A percentile compares a stretch with the other conserved stretches of the same genome.
Evolutionary conservation across 2,888 invertebrate species (phyloP).

Genomic region (Helicoverpa assulta): DNA sequence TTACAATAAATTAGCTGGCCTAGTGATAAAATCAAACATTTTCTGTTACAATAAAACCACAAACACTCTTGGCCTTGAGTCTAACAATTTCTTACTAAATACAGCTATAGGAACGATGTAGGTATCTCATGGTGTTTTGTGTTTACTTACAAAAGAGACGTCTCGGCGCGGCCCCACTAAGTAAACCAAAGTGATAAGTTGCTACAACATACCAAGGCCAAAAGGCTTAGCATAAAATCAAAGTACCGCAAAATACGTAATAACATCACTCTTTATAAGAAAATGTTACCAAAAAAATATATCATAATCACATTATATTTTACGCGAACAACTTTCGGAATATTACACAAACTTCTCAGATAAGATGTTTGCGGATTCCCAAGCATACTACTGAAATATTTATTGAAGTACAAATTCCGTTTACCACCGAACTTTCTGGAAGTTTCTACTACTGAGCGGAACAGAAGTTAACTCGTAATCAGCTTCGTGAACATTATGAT

Average conservation of each 20-base stretch:
- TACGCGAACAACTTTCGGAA: conserved; percentile 36
- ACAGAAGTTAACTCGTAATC: conserved; percentile 41
- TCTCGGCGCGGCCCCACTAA: neutral
- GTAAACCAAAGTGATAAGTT: conserved; percentile 16
- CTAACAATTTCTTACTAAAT: neutral
- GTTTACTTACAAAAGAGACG: neutral
- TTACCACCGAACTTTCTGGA: conserved; percentile 50
- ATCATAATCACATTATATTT: conserved; percentile 44
- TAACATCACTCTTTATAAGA: neutral
- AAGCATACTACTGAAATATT: conserved; percentile 57
- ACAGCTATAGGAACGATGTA: neutral
- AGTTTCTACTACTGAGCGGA: conserved; percentile 41
- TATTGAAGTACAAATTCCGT: conserved; percentile 59
- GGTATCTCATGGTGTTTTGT: conserved; percentile 2
- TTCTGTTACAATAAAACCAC: neutral
- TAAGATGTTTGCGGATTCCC: conserved; percentile 50
- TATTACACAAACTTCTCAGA: conserved; percentile 41
- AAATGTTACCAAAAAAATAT: conserved; percentile 20
- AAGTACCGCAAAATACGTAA: neutral
- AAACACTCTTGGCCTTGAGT: neutral
- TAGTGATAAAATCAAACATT: neutral
- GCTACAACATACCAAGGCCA: neutral
- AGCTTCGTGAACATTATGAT: conserved; percentile 24
- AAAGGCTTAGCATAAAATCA: conserved; percentile 3
- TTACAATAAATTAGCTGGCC: neutral